Evolutionary conservation across 2,797 vertebrate species (phyloP), one percentile per base, ranked within the genome.

Genomic region (Strix occidentalis): DNA sequence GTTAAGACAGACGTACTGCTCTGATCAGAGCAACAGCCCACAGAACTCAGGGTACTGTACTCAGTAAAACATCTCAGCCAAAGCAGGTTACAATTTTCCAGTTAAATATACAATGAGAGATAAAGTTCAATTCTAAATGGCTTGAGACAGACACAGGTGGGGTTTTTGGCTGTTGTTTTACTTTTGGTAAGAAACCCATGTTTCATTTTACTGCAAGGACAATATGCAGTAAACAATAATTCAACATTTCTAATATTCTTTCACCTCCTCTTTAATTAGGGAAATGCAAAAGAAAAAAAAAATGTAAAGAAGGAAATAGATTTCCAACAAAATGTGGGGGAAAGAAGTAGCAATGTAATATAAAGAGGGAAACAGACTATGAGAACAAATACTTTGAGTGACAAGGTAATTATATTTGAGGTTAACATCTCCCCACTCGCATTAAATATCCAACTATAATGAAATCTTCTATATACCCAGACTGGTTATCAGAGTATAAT

Each of bases 91-190:
- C 29, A 81, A 13, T 87, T 91, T 80, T 75, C 63, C 25, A 64
- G 16, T 79, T 70, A 90, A 82, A 84, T 28, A 91, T 20, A 46
- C 39, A 90, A 39, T 14, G 26, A 93, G 14, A 17, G 14, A 93
- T 80, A 20, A 92, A 90, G 69, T 83, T 82, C 48, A 92, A 48
- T 13, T 71, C 51, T 76, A 81, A 93, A 89, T 10, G 5, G 16
- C 26, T 54, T 48, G 11, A 93, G 43, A 80, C 10, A 69, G 29
- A 66, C 13, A 31, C 2, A 58, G 7, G 2, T 24, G 3, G 7
- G 2, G 0, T 0, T 11, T 82, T 84, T 17, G 5, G 9, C n/a
- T 39, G 14, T 15, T 37, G 24, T 57, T 16, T 76, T 72, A 69
- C 37, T 39, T 39, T 39, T 39, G 10, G 20, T 48, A 76, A 65